Base-by-base conservation (phyloP, 2,797 vertebrate genomes). In the Bovichtus diacanthus region DNA sequence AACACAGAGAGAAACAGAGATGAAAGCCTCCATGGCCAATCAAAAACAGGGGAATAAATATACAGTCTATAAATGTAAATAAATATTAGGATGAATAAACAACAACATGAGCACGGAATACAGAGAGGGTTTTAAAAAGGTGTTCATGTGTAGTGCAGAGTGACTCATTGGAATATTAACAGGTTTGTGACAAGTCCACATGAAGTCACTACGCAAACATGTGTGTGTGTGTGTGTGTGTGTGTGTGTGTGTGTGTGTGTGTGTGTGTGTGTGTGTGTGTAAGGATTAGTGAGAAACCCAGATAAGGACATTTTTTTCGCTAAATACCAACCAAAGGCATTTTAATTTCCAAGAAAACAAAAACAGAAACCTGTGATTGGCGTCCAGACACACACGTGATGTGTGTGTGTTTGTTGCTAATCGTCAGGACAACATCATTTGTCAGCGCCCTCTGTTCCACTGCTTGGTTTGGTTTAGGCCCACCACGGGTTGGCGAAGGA, bases 21-120 rank as follows among this genome's bases (percentile, higher is more conserved):
- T 85, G 46, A 83, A 86, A 84, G 66, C 61, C 23, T 76, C 21
- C 13, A 1, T 0, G 13, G 39, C 34, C 55, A 76, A 69, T 74
- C 47, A 44, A 44, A 61, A 29, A 38, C 6, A 31, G 31, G 23
- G 3, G 58, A 77, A 60, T 46, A 47, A 55, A 56, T 39, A 39
- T 1, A 18, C 9, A 29, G 15, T 41, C 15, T n/a, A n/a, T 12
- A 41, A 70, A 55, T 0, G 44, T 13, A 50, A 66, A 21, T 0
- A 39, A 59, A 54, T 38, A 39, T 18, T n/a, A n/a, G n/a, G n/a
- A n/a, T n/a, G 6, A 34, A 34, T 31, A 9, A 31, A 34, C 9
- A 31, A 61, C 18, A 63, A 61, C 7, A 47, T 38, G 23, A 65
- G 49, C 31, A 59, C 12, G 21, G 46, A 34, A 31, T 7, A 43